Percentiles rank a stretch among this genome's conserved stretches.
These are phyloP conservation scores for Psittacula cyanocephala DNA, from an alignment of 2,113 vertebrate species.

Conservation along the genomic window DNA sequence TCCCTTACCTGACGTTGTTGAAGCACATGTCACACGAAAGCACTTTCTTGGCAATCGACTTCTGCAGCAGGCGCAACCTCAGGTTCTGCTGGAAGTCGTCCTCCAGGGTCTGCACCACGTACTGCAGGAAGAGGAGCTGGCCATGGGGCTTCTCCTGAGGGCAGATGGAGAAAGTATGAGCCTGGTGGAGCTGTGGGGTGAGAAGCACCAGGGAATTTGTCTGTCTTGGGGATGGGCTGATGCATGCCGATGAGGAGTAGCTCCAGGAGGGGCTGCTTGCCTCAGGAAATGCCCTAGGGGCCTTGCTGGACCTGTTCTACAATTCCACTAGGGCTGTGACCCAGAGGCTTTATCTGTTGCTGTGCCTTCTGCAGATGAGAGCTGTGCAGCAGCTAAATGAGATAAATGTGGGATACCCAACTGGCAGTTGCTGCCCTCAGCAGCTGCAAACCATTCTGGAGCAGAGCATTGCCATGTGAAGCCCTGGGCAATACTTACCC, in stretches of 20 bases:
- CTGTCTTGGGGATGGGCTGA: neutral
- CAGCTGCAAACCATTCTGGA: neutral
- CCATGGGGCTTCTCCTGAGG: constrained; percentile 77
- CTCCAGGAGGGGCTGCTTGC: neutral
- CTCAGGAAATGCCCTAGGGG: neutral
- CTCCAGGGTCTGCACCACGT: constrained; percentile 87
- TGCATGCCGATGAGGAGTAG: neutral
- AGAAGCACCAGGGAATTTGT: neutral
- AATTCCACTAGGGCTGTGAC: neutral
- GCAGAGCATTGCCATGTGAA: neutral
- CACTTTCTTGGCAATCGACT: constrained; percentile 81
- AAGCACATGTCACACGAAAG: constrained; percentile 86
- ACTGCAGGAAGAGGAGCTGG: constrained; percentile 85
- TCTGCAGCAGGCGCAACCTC: constrained; percentile 68
- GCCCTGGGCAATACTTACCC: neutral
- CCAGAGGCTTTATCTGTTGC: neutral
- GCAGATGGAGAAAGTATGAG: neutral
- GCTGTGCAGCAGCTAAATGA: neutral
- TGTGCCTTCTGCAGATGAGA: neutral
- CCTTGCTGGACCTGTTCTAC: neutral
- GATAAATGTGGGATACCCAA: neutral
- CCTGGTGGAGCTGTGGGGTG: neutral
- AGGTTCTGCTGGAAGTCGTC: constrained; percentile 86
- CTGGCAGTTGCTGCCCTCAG: neutral
- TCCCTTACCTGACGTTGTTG: constrained; percentile 82